phyloP scores from a whole-genome alignment of 2,797 vertebrate species.

The Nasua narica region DNA sequence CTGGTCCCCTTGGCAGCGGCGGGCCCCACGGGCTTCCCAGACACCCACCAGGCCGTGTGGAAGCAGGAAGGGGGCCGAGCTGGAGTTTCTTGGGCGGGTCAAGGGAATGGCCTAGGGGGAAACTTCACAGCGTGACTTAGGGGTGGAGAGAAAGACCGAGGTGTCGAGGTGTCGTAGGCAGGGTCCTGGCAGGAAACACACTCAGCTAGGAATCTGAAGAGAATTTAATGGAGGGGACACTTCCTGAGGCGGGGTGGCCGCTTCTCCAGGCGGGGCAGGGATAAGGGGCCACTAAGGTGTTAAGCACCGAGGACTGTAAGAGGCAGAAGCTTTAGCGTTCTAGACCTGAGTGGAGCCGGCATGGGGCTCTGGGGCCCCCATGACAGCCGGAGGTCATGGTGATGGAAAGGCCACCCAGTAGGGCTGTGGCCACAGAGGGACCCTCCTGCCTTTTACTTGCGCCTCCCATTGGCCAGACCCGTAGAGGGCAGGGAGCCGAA shows the following conservation, averaged over 20 bases:
- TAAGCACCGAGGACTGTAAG: background rate
- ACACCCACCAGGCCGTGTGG: background rate
- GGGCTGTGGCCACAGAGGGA: background rate
- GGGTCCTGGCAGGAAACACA: background rate
- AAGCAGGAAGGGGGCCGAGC: background rate
- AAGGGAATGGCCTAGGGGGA: background rate
- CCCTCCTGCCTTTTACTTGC: background rate
- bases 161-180: background rate
- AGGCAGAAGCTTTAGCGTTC: background rate
- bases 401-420: background rate
- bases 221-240: background rate
- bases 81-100: background rate
- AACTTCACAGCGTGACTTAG: background rate
- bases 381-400: background rate
- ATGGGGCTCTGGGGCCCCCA: fast-evolving
- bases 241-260: background rate
- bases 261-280: background rate
- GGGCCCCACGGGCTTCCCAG: background rate
- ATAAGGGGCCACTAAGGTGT: background rate
- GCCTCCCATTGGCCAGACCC: background rate
- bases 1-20: background rate
- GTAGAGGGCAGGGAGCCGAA: background rate
- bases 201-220: background rate
- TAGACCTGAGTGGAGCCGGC: background rate
- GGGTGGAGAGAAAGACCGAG: background rate